These are phyloP conservation scores for Toxotes jaculatrix DNA, from an alignment of 2,113 vertebrate genomes.

Conservation along the genomic window DNA sequence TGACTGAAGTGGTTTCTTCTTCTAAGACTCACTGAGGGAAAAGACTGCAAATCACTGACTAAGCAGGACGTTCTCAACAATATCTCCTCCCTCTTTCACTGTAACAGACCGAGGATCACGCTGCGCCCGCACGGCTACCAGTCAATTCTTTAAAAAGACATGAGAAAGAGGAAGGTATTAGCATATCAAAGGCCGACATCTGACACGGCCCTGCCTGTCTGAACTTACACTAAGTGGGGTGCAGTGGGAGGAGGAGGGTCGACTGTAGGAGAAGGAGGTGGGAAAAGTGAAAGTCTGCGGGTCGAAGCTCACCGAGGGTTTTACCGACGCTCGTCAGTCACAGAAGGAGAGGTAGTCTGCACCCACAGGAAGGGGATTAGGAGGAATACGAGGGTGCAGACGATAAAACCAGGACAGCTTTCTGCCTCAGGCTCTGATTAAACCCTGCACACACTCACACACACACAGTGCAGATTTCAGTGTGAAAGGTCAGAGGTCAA, in stretches of 20 bases:
- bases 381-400: constrained; percentile 6
- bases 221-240: constrained; percentile 15
- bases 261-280: constrained; percentile 26
- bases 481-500: constrained; percentile 37
- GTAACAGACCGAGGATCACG: constrained; percentile 21
- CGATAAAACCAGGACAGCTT: not conserved
- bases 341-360: constrained; percentile 20
- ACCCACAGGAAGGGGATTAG: constrained; percentile 38
- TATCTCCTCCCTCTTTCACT: constrained; percentile 9
- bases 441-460: not conserved
- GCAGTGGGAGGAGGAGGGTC: not conserved
- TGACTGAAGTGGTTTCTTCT: constrained; percentile 34
- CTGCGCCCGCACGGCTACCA: constrained; percentile 6
- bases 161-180: constrained; percentile 37
- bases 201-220: constrained; percentile 27
- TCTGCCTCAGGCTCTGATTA: constrained; percentile 48
- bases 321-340: constrained; percentile 11
- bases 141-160: constrained; percentile 48
- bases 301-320: constrained; percentile 29
- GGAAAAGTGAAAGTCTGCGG: constrained; percentile 8
- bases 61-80: constrained; percentile 16
- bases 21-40: not conserved
- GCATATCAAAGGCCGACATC: constrained; percentile 60
- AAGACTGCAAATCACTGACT: constrained; percentile 36
- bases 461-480: not conserved